Evolutionary conservation across 2,113 vertebrate genomes (phyloP).

Genomic region (Uropsilus gracilis): DNA sequence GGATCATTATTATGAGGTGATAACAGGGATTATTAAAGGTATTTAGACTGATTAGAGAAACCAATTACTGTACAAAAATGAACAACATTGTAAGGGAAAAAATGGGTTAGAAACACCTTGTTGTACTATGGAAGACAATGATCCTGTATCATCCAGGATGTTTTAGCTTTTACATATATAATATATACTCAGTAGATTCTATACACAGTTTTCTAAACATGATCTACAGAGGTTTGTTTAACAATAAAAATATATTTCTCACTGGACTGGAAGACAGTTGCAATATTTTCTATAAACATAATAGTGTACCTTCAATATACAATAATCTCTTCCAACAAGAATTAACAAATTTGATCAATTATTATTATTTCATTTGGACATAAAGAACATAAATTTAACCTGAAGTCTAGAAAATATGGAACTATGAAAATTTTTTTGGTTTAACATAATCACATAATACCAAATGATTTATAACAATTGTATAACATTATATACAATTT

Average conservation of each 20-base stretch:
- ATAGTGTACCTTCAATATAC: too few relatives aligned
- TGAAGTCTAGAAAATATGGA: neutral
- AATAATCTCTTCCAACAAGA: neutral
- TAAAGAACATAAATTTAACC: neutral
- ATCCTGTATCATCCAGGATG: neutral
- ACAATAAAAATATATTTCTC: neutral
- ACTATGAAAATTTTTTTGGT: neutral
- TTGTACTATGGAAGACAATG: neutral
- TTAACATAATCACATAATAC: neutral
- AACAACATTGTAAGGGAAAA: too few relatives aligned
- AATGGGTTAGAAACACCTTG: neutral
- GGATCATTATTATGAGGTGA: neutral
- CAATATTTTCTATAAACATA: neutral
- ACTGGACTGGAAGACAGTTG: neutral
- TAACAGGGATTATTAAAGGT: neutral
- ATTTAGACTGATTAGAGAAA: too few relatives aligned
- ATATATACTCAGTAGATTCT: neutral
- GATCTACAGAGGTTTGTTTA: neutral
- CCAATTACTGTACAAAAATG: too few relatives aligned
- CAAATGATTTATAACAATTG: neutral
- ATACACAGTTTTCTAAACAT: neutral
- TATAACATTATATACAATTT: neutral
- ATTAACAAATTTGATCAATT: neutral
- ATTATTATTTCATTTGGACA: neutral
- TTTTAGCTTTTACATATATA: neutral